Evolutionary conservation across 2,797 vertebrate genomes (phyloP), one percentile per base, ranked within the genome.

Genomic region (Erithacus rubecula): DNA sequence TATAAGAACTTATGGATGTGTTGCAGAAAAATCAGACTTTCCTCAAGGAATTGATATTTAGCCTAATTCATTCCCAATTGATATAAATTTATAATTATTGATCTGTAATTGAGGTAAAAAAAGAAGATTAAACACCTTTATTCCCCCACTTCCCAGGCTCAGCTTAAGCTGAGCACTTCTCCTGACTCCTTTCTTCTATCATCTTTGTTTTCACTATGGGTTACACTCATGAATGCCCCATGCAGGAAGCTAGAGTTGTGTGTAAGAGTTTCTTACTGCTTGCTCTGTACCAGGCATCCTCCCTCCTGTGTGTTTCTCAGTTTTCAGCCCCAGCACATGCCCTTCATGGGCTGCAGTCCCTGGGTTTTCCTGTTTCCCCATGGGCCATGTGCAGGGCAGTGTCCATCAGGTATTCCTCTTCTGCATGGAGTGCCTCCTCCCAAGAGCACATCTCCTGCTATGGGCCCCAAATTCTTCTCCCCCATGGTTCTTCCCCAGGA

Each of bases 381-480:
- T 3, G 34, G 47, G 14, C 56, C 6, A 6, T 15, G 20, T 1
- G 5, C 4, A 3, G 20, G 24, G 12, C 0, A 0, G n/a, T 41
- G 11, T 37, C 37, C 2, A 0, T 43, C 1, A 1, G 23, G 2
- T 32, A 21, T 30, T 27, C n/a, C 14, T 51, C 27, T 69, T 53
- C 10, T 5, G 5, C 77, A 44, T 14, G 19, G 39, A 41, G 24
- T 9, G 6, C 12, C 29, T 76, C 23, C 17, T 76, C 20, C 43
- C 23, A 49, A 26, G 49, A 22, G 11, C 27, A 55, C 1, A 0
- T 39, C 43, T 75, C 23, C 43, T 39, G 10, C 21, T 12, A 4
- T 39, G 10, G 18, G 34, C 10, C 7, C 53, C 29, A 76, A 53
- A 80, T 29, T 5, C 8, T 80, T 63, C 52, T 47, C 2, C 11